Evolutionary conservation across 2,113 vertebrate species (phyloP), one percentile per base, ranked within the genome.

Genomic region (Capreolus pygargus): DNA sequence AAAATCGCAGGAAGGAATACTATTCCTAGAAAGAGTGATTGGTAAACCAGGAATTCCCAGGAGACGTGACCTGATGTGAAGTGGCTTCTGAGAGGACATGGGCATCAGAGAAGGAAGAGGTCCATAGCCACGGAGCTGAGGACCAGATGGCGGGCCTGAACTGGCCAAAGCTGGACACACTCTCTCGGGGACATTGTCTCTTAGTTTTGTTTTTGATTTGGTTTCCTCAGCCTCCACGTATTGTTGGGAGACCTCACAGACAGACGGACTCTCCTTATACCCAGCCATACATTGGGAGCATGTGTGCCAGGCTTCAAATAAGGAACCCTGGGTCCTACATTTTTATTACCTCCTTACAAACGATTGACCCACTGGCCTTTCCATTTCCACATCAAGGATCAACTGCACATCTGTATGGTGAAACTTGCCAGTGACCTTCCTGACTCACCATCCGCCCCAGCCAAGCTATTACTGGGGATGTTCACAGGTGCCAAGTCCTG

Each of bases 251-350:
- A 36, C 7, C 25, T 39, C 78, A n/a, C 1, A 5, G 58, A 36
- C 4, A 4, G 11, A 61, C n/a, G 2, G 1, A 50, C 36, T 47
- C 30, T 64, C 50, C 57, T 43, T 8, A n/a, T 7, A 33, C 25
- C 7, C 0, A 3, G 45, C 8, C 36, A 25, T 5, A 33, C 17
- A 6, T 0, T 1, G 14, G 39, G 55, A 33, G 11, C 39, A 45
- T 0, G 6, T 11, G 7, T 9, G 43, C 39, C n/a, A 57, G 81
- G 55, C 21, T 78, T 70, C 76, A 47, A 27, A 1, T 5, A 23
- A 91, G 43, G 25, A 57, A 36, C 30, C 11, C 12, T 11, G 25
- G 27, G 1, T 36, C 55, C 78, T 17, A 2, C 36, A 39, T 12
- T 14, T 50, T 55, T 52, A 45, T 25, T 52, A 60, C 8, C 39